Base-by-base conservation (phyloP, 37 sponge, comb jelly and placozoan species). In the Haliclona indistincta region DNA sequence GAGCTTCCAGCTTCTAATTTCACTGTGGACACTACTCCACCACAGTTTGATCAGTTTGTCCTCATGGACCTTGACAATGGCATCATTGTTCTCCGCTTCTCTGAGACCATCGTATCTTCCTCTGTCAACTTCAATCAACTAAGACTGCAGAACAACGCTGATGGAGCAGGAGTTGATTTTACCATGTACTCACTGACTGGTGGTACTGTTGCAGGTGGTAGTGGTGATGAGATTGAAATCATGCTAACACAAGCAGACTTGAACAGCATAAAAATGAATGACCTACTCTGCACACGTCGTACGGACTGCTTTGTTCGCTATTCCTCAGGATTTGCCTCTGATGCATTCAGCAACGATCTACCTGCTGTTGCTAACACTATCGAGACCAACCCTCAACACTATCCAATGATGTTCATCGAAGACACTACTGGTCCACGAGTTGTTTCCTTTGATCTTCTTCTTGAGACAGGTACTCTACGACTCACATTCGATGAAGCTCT, bases 371-470 rank as follows among this genome's bases (percentile, higher is more conserved):
- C 47, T 4, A 83, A 88, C 38, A 72, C 89, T 28, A 42, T 75
- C 7, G 67, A 49, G 13, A 38, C 83, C 23, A 64, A 85, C 32
- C 67, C 74, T 22, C 47, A 25, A 15, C 81, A 91, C 58, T 80
- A 82, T 47, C 89, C 96, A 36, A 41, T 64, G 20, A 67, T 54
- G 49, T 80, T 79, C 43, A 51, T 84, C 4, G 26, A 28, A 29
- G 96, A 95, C 62, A 84, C 74, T 23, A 85, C 86, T 28, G 94
- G 94, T 1, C 94, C 94, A 41, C 42, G 67, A 1, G 56, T 93
- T 6, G 40, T 63, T 53, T 81, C 83, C 39, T 93, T 85, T 75
- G 74, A 91, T 49, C 70, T 95, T 26, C 73, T 86, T 61, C 73
- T 95, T 43, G 89, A 95, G 43, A 67, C 47, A 43, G 76, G 80